phyloP scores from a whole-genome alignment of 2,888 invertebrate species.

The Neuroscelio doddi region DNA sequence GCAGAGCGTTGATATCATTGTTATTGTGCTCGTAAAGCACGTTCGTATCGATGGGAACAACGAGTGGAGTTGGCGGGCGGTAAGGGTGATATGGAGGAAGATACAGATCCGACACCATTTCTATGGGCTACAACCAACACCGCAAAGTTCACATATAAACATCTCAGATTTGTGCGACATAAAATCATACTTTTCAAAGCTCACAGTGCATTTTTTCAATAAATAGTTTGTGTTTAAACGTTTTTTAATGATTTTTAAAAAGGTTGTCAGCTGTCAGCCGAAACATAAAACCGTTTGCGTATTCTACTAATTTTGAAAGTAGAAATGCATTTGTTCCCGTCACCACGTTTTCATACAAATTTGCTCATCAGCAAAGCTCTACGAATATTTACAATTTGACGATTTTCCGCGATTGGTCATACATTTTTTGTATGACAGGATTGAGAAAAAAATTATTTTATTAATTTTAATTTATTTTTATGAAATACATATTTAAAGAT shows the following conservation, averaged over 20 bases:
- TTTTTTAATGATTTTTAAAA: background rate
- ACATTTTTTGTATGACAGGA: too few relatives aligned
- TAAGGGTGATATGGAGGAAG: slow-evolving; percentile 74
- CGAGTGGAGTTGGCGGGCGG: slow-evolving; percentile 69
- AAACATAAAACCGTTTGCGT: background rate
- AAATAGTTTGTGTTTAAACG: background rate
- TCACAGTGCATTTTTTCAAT: slow-evolving; percentile 3
- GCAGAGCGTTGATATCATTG: slow-evolving; percentile 58
- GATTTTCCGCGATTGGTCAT: background rate
- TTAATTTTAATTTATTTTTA: too few relatives aligned
- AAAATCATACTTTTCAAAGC: background rate
- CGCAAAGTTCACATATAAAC: slow-evolving; percentile 50
- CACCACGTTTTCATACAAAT: background rate
- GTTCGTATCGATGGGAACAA: slow-evolving; percentile 44
- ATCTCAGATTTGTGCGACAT: background rate
- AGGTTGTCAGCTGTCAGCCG: background rate
- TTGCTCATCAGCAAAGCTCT: background rate
- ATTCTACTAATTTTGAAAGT: too few relatives aligned
- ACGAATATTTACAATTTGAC: slow-evolving; percentile 1
- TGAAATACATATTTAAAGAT: background rate
- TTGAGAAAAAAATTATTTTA: too few relatives aligned
- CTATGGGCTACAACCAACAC: slow-evolving; percentile 77
- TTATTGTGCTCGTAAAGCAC: slow-evolving; percentile 64
- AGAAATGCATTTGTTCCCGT: background rate
- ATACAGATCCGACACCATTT: slow-evolving; percentile 85